Conservation (phyloP, 1,140 invertebrate species). For the Ips typographus region DNA sequence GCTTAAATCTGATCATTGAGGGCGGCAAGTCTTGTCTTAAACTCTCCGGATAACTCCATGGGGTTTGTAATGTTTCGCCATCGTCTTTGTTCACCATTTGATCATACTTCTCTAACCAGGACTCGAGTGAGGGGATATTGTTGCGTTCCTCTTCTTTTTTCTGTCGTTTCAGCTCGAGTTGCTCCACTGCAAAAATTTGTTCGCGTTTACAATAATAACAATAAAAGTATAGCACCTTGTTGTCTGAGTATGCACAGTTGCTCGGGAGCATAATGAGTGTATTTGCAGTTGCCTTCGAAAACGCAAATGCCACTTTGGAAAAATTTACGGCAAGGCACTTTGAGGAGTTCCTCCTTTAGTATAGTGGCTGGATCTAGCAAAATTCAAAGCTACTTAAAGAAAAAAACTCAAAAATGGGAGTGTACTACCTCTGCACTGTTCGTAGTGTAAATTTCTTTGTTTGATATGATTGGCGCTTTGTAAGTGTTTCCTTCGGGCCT, state of each 20-base stretch:
- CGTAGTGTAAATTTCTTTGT: slow-evolving; percentile 63
- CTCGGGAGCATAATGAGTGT: slow-evolving; percentile 62
- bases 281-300: slow-evolving; percentile 64
- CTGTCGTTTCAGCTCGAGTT: slow-evolving; percentile 38
- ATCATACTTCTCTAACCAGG: slow-evolving; percentile 54
- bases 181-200: slow-evolving; percentile 45
- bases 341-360: slow-evolving; percentile 60
- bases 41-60: slow-evolving; percentile 58
- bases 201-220: background rate
- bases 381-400: slow-evolving; percentile 1
- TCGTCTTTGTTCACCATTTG: slow-evolving; percentile 50
- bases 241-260: slow-evolving; percentile 58
- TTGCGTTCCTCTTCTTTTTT: slow-evolving; percentile 37
- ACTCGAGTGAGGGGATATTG: slow-evolving; percentile 52
- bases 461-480: slow-evolving; percentile 63
- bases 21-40: slow-evolving; percentile 59
- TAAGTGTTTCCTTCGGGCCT: slow-evolving; percentile 66
- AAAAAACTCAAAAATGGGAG: slow-evolving; percentile 16
- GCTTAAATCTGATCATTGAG: slow-evolving; percentile 59
- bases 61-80: slow-evolving; percentile 47
- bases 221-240: slow-evolving; percentile 51
- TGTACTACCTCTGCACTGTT: slow-evolving; percentile 60
- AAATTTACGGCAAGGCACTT: slow-evolving; percentile 62
- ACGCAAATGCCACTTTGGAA: slow-evolving; percentile 58
- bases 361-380: slow-evolving; percentile 61